Conservation (phyloP, 2,797 vertebrate species). For the Coregonus suidteri region DNA sequence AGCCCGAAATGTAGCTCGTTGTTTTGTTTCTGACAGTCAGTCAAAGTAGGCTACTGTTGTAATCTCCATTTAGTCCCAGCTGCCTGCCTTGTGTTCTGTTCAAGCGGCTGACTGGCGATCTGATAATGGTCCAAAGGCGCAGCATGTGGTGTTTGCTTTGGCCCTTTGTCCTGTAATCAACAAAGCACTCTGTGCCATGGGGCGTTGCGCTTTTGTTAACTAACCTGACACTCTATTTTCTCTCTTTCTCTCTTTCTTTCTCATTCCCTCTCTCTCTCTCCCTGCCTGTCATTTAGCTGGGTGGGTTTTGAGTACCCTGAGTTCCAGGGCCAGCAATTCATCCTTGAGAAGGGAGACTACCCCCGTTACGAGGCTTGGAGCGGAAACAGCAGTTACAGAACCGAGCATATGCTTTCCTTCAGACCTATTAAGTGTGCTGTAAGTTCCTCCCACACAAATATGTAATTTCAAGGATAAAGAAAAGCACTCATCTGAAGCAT, state of each 20-base stretch:
- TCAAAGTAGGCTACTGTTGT: constrained; percentile 23
- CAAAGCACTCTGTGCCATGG: constrained; percentile 47
- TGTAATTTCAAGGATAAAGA: background rate
- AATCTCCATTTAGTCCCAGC: constrained; percentile 64
- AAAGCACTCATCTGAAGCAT: background rate
- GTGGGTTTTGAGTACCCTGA: constrained; percentile 93
- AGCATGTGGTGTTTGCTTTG: constrained; percentile 69
- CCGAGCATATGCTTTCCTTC: constrained; percentile 94
- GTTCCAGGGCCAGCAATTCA: constrained; percentile 97
- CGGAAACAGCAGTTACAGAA: constrained; percentile 91
- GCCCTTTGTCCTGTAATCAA: constrained; percentile 57
- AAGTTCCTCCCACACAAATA: constrained; percentile 57
- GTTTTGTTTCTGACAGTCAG: background rate
- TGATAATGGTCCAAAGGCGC: constrained; percentile 65
- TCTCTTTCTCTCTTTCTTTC: background rate
- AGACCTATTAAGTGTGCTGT: constrained; percentile 91
- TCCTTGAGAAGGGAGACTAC: constrained; percentile 96
- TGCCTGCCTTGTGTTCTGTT: constrained; percentile 58
- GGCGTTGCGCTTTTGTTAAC: constrained; percentile 36
- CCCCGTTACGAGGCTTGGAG: constrained; percentile 94
- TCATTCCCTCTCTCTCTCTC: background rate
- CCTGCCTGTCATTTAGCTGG: constrained; percentile 75
- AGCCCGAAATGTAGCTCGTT: background rate
- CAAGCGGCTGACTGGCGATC: constrained; percentile 64
- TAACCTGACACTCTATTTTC: constrained; percentile 20